Evolutionary conservation across 2,113 vertebrate species (phyloP), one percentile per base, ranked within the genome.

Genomic region (Talpa occidentalis): DNA sequence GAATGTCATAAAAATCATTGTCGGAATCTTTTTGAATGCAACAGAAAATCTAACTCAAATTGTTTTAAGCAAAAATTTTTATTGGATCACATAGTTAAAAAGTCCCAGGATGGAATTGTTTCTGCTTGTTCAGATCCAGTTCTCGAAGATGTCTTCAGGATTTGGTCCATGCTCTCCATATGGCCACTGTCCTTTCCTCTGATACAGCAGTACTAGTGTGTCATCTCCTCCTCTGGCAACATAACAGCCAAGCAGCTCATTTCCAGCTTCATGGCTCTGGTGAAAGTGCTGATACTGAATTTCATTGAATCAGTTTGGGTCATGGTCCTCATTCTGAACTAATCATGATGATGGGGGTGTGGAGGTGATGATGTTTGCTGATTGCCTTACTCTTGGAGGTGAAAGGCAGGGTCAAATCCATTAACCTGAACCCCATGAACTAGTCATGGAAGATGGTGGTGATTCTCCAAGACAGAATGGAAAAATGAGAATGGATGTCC

Each of bases 31-130:
- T 79, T 88, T 64, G 64, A 94, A 35, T 60, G 10, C 37, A 88
- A 86, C 49, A 95, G 92, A 96, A 88, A 91, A 60, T 88, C 35
- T 96, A 83, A 87, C 56, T 95, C 64, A 64, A 79, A 83, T 22
- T 93, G 28, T 91, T 54, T 89, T 87, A 70, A 21, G 56, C 54
- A 84, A 88, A 94, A 85, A n/a, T 44, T 59, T 66, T 84, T 78
- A 80, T 74, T 88, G 32, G 59, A 32, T 96, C 73, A 84, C 11
- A 10, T 69, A 93, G 54, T 7, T 90, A 32, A 83, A 56, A 94
- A 64, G 40, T 87, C 84, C 47, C 6, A 5, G 28, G 40, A 56
- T 60, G 85, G 77, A 84, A 90, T 22, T 66, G 30, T 73, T 81
- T 84, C 54, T 37, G 40, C 19, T n/a, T 56, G 37, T 85, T 52